Percentiles rank a stretch among this genome's conserved stretches.
These are phyloP conservation scores for Gryllus longicercus DNA, from an alignment of 2,888 invertebrate genomes.

Conservation along the genomic window DNA sequence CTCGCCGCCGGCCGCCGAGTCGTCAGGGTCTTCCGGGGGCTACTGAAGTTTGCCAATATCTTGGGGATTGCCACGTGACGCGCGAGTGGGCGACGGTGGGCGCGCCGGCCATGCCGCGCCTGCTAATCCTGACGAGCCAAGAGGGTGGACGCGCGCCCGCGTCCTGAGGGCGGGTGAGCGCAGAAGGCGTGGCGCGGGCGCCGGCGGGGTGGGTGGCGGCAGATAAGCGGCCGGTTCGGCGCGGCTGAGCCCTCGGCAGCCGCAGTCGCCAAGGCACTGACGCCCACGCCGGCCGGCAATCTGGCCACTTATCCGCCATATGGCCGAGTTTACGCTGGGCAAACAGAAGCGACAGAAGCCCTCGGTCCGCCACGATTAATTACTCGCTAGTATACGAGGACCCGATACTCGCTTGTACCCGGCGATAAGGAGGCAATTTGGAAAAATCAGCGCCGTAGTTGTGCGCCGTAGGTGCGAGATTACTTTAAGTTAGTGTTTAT, in stretches of 20 bases:
- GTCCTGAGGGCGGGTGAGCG: background rate
- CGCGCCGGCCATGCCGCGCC: background rate
- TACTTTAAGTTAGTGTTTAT: no score
- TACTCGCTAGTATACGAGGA: background rate
- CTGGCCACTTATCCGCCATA: background rate
- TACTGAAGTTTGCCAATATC: background rate
- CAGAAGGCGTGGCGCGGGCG: background rate
- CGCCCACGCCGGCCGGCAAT: background rate
- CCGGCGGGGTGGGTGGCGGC: background rate
- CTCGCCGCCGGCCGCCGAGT: background rate
- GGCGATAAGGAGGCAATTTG: background rate
- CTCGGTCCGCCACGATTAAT: background rate
- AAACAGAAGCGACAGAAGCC: constrained; percentile 9
- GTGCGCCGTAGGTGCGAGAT: no score
- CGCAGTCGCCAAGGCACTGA: no score
- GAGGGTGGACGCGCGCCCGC: background rate
- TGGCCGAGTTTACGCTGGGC: background rate
- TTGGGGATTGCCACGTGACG: background rate
- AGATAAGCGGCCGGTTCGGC: background rate
- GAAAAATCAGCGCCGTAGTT: background rate
- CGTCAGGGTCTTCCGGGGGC: background rate
- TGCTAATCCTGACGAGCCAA: background rate
- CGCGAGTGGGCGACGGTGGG: background rate
- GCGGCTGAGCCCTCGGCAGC: background rate
- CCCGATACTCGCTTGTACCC: background rate